Conservation (phyloP, 2,888 invertebrate species). For the Eucriotettix oculatus region DNA sequence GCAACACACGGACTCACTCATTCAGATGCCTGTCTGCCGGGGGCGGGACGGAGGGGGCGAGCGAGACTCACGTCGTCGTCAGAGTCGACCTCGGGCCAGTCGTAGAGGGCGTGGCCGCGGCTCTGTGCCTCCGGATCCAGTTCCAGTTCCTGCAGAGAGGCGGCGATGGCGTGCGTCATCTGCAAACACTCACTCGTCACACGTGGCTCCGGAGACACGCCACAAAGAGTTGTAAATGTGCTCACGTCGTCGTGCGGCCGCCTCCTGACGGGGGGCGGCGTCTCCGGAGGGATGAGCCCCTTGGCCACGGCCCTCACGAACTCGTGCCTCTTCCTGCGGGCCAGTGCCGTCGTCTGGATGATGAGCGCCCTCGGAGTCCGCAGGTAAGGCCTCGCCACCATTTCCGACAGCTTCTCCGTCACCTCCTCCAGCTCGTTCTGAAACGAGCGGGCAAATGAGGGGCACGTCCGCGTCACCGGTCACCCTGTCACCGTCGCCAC, state of each 20-base stretch:
- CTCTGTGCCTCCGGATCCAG: slow-evolving; percentile 32
- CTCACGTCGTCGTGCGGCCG: slow-evolving; percentile 13
- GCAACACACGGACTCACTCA: not conserved
- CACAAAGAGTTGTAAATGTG: not conserved
- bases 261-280: slow-evolving; percentile 36
- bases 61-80: slow-evolving; percentile 26
- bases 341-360: slow-evolving; percentile 39
- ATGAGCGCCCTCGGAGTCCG: slow-evolving; percentile 42
- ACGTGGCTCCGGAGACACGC: not conserved
- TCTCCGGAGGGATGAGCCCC: slow-evolving; percentile 37
- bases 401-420: slow-evolving; percentile 45
- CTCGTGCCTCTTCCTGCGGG: slow-evolving; percentile 41
- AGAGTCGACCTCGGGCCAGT: slow-evolving; percentile 43
- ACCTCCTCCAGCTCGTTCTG: slow-evolving; percentile 49
- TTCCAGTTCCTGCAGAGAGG: slow-evolving; percentile 31
- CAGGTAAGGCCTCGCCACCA: slow-evolving; percentile 42
- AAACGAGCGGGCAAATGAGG: slow-evolving; percentile 8
- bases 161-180: slow-evolving; percentile 27
- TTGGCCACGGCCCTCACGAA: slow-evolving; percentile 43
- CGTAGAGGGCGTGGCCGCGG: slow-evolving; percentile 33
- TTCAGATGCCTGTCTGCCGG: not conserved
- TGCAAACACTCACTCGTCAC: slow-evolving; percentile 14
- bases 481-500: not conserved
- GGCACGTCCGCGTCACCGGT: not conserved
- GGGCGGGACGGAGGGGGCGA: not conserved